Base-by-base conservation (phyloP, 2,113 vertebrate genomes). In the Nycticryphes semicollaris region DNA sequence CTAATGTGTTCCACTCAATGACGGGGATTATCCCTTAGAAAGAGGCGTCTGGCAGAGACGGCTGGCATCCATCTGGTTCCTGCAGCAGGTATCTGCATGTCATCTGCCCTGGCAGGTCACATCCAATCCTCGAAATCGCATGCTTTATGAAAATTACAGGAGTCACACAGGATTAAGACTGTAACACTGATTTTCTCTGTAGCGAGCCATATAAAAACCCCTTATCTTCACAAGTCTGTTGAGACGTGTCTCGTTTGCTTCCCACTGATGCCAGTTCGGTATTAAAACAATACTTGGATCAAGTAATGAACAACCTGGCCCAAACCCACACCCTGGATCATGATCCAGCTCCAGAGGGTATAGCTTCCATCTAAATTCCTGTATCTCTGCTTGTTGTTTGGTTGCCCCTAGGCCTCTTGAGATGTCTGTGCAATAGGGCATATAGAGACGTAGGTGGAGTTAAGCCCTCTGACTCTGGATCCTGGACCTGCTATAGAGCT, bases 61-160 rank as follows among this genome's bases (percentile, higher is more conserved):
- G 84, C 85, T 92, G 84, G 77, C 93, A 93, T 80, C 89, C 92
- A 63, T 95, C 85, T 93, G 88, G 74, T 89, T 91, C 59, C 84
- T 94, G 84, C 78, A 81, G 82, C 81, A 91, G 74, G 82, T 95
- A 93, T 91, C 81, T 91, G 74, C 56, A 10, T 90, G 63, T 91
- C 83, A 60, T 94, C 78, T 66, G 57, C 48, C 69, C 56, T 93
- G 90, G 39, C 83, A 93, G 76, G 63, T 81, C 80, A 77, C 59
- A 85, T 80, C 56, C 84, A 84, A 33, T 68, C 82, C 79, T 86
- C 8, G 16, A 79, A 94, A 92, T 86, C 17, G 16, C 60, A 28
- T 60, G 53, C 47, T 91, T 77, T 72, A 33, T 86, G 84, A 83
- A 91, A 93, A 85, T 56, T 30, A n/a, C 24, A 37, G 56, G 59